These are phyloP conservation scores for Nudaria mundana DNA, from an alignment of 2,888 invertebrate species.

Conservation along the genomic window DNA sequence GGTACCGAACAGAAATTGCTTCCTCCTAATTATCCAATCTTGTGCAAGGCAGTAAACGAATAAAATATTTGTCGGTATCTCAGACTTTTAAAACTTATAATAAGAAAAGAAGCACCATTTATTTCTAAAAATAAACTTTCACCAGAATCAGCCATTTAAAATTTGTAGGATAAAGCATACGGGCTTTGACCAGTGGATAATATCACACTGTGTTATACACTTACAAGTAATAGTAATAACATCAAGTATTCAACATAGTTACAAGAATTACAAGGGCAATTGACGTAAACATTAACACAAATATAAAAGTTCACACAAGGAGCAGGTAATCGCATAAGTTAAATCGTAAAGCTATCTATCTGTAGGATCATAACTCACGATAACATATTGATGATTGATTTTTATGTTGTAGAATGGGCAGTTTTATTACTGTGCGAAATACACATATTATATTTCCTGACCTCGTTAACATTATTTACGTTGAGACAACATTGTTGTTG, in stretches of 20 bases:
- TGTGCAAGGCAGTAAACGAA: too few species aligned
- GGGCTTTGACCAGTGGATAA: not conserved
- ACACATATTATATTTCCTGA: conserved; percentile 52
- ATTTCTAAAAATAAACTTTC: too few species aligned
- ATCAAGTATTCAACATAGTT: not conserved
- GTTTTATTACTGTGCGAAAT: conserved; percentile 54
- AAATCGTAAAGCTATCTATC: conserved; percentile 18
- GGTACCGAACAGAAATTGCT: too few species aligned
- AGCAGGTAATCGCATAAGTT: conserved; percentile 19
- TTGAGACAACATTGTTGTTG: conserved; percentile 38
- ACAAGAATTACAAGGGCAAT: not conserved
- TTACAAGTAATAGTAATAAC: too few species aligned
- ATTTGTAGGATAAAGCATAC: too few species aligned
- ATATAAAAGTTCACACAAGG: conserved; percentile 21
- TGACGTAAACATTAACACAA: conserved; percentile 4
- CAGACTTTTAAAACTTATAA: too few species aligned
- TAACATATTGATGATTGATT: conserved; percentile 47
- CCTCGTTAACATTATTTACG: conserved; percentile 55
- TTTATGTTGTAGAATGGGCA: conserved; percentile 39
- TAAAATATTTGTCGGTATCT: too few species aligned
- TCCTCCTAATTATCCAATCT: too few species aligned
- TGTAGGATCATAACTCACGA: conserved; percentile 31
- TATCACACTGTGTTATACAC: not conserved
- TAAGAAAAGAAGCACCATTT: too few species aligned
- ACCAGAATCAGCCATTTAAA: too few species aligned